phyloP scores from a whole-genome alignment of 2,888 invertebrate species.

The Watsonalla binaria region DNA sequence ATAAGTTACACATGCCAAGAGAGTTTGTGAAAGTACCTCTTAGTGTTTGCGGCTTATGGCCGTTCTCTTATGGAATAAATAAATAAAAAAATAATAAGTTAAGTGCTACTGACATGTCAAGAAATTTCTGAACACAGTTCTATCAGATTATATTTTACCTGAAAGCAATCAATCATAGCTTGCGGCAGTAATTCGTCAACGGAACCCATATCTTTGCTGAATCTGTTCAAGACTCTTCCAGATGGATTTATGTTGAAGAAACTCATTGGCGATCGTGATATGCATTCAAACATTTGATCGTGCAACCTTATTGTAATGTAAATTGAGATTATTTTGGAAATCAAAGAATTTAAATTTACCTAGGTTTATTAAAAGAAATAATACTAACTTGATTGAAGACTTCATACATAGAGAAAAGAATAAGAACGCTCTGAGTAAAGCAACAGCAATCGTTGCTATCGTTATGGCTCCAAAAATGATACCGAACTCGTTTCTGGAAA shows the following conservation, averaged over 20 bases:
- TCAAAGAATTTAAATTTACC: not conserved
- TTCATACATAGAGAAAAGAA: constrained; percentile 83
- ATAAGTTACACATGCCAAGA: not conserved
- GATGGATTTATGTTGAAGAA: constrained; percentile 92
- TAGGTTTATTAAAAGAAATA: not conserved
- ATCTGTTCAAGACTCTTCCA: constrained; percentile 86
- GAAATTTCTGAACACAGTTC: too few relatives aligned
- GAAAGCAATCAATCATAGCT: constrained; percentile 84
- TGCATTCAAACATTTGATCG: constrained; percentile 81
- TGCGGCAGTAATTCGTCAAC: constrained; percentile 88
- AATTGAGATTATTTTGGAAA: constrained; percentile 2
- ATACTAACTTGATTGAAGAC: constrained; percentile 78
- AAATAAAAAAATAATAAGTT: too few relatives aligned
- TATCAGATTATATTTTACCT: constrained; percentile 43
- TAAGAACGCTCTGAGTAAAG: constrained; percentile 79
- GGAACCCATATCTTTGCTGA: constrained; percentile 91
- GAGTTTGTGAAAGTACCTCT: not conserved
- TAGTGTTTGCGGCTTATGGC: too few relatives aligned
- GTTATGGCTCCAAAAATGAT: constrained; percentile 79
- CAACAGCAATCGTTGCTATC: constrained; percentile 75
- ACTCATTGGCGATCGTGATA: constrained; percentile 70
- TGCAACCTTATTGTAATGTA: constrained; percentile 69
- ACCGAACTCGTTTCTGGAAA: constrained; percentile 49
- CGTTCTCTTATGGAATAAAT: too few relatives aligned
- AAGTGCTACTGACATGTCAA: too few relatives aligned